These are phyloP conservation scores for Cheilosia grossa DNA, from an alignment of 2,888 invertebrate genomes.

Conservation along the genomic window DNA sequence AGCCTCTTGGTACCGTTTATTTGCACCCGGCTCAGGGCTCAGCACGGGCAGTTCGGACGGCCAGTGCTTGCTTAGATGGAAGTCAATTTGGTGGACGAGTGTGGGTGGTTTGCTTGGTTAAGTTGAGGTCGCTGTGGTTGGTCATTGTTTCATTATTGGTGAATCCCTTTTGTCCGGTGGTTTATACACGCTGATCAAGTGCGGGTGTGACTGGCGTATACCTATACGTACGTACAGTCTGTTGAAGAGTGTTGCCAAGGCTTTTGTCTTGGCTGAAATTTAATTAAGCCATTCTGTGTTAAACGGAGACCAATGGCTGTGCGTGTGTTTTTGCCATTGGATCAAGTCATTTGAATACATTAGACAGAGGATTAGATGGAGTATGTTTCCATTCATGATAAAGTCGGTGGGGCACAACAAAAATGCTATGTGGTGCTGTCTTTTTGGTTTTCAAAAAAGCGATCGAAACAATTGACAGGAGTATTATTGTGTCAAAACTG, in stretches of 20 bases:
- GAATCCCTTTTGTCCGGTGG: slow-evolving; percentile 56
- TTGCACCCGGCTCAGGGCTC: slow-evolving; percentile 71
- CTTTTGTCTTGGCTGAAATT: slow-evolving; percentile 65
- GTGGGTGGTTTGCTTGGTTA: slow-evolving; percentile 37
- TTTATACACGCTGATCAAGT: slow-evolving; percentile 16
- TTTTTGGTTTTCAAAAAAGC: no score
- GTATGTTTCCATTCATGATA: slow-evolving; percentile 39
- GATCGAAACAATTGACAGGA: no score
- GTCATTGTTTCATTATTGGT: slow-evolving; percentile 71
- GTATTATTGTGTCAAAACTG: no score
- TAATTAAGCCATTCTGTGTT: slow-evolving; percentile 71
- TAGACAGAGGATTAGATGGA: slow-evolving; percentile 45
- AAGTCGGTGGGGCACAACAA: no score
- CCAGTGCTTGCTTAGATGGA: slow-evolving; percentile 45
- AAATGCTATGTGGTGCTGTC: no score
- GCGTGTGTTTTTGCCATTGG: slow-evolving; percentile 45
- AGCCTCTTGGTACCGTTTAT: slow-evolving; percentile 72
- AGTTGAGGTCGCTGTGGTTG: slow-evolving; percentile 67
- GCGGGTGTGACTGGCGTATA: slow-evolving; percentile 30
- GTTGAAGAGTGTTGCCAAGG: slow-evolving; percentile 53
- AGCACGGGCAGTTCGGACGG: slow-evolving; percentile 25
- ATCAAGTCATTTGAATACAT: slow-evolving; percentile 56
- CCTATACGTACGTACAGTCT: no score
- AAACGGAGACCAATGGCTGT: slow-evolving; percentile 69
- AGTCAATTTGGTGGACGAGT: slow-evolving; percentile 27